Conservation (phyloP, 2,888 invertebrate genomes). For the Entomobrya proxima region DNA sequence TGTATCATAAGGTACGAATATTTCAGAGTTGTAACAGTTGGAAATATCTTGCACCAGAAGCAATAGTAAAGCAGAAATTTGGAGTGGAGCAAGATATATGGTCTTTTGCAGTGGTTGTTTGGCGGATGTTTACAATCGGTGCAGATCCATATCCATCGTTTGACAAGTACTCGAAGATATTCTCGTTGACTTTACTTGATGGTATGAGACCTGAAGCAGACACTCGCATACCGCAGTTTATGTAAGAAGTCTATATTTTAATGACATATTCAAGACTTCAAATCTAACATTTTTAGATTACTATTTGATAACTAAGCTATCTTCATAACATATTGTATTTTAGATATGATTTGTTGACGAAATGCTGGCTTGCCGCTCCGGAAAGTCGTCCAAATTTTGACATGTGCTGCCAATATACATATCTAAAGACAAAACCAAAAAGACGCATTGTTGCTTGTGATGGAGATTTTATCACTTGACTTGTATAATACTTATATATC, state of each 20-base stretch:
- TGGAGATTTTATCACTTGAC: conserved; percentile 42
- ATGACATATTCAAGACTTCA: no score
- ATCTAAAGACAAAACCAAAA: conserved; percentile 43
- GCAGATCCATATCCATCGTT: conserved; percentile 46
- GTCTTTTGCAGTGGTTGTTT: conserved; percentile 39
- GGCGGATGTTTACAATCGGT: conserved; percentile 32
- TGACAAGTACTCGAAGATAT: conserved; percentile 49
- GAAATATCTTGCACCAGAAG: conserved; percentile 52
- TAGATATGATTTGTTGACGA: conserved; percentile 34
- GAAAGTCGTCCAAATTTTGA: conserved; percentile 43
- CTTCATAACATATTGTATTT: background rate
- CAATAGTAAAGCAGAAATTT: conserved; percentile 37
- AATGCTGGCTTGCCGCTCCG: conserved; percentile 26
- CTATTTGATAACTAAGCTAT: background rate
- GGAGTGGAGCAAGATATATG: no score
- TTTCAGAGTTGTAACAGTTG: conserved; percentile 15
- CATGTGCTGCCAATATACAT: conserved; percentile 50
- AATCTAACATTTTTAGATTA: background rate
- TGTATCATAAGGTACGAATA: background rate
- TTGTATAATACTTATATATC: background rate
- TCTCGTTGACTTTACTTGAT: conserved; percentile 29
- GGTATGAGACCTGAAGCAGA: conserved; percentile 47
- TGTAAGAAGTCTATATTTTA: conserved; percentile 1
- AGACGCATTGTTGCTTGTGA: conserved; percentile 46
- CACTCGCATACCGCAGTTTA: conserved; percentile 18